Evolutionary conservation across 1,140 invertebrate species (phyloP), one percentile per base, ranked within the genome.

Genomic region (Calliphora vicina): DNA sequence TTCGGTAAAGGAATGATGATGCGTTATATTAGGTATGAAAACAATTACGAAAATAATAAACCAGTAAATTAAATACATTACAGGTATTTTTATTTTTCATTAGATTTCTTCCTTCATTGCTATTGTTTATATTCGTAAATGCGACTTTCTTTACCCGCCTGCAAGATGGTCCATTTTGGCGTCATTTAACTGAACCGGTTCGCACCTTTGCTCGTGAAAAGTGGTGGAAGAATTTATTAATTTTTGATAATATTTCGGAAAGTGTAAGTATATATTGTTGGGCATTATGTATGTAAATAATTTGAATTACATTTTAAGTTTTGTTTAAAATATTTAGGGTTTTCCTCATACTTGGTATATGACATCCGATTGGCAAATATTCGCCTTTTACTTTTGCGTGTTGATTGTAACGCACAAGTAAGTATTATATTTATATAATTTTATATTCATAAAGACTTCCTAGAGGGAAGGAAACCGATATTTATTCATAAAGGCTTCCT

Each of bases 331-430:
- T 82, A 86, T 88, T 27, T 83, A 93, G 94, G 95, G 95, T 86
- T 92, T 94, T 91, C 92, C 92, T 1, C 95, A 94, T 90, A 92
- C 93, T 0, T 96, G 95, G 95, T 96, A 95, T 85, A 85, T 96
- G 83, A 92, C 94, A 0, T 93, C 94, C 27, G 95, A 96, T 86
- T 95, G 94, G 92, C 95, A 95, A 86, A 91, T 95, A 20, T 93
- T 94, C 82, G 91, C 93, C 84, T 85, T 95, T 3, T 92, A 93
- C 1, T 91, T 94, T 10, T 88, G 94, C 15, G 88, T 95, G 13
- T 87, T 94, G 0, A 89, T 92, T 82, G 87, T 92, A 15, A 88
- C 93, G 88, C 87, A 26, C 27, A 82, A 74, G 72, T 72, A 86
- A 87, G 86, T 88, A 76, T 10, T 1, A n/a, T n/a, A n/a, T n/a